Evolutionary conservation across 1,140 invertebrate species (phyloP), one percentile per base, ranked within the genome.

Genomic region (Eupeodes corollae): DNA sequence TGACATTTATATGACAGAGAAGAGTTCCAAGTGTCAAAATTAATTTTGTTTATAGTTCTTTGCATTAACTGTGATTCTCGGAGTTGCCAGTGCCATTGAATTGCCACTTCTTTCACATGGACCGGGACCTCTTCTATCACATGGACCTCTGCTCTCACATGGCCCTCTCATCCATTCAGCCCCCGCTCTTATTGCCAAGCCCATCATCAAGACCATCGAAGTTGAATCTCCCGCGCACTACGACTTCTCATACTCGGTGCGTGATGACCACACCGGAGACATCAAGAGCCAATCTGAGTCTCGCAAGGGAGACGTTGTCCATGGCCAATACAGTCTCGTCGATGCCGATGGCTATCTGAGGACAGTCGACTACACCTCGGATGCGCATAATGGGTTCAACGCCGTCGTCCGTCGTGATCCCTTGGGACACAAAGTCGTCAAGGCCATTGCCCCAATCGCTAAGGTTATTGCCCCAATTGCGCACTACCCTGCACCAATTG

Each of bases 341-440:
- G 77, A 79, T 19, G 67, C 78, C 44, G 78, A 79, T 56, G 77
- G 78, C 35, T 77, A 75, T 49, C 61, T 75, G 40, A 72, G 80
- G 50, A 76, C 73, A 18, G 79, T 82, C 15, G 77, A 80, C 52
- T 82, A 83, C 66, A 79, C 78, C 19, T 76, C 76, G 41, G 75
- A 78, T 59, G 69, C 74, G n/a, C 65, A 68, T 33, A 68, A 65
- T 42, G 65, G 68, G 33, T 70, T 70, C 52, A 73, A 72, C 54
- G 72, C 71, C 1, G 63, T 73, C 16, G 71, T 73, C 0, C 71
- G 70, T 52, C 70, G 68, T 46, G 63, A 63, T 39, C 69, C 67
- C 2, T 61, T 68, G 44, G 67, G 67, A 10, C 62, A 68, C 0
- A 67, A 68, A 50, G 58, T 70, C 19, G 54, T 69, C 21, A 75